A percentile compares a stretch with the other conserved stretches of the same genome.
These are phyloP conservation scores for Lethocerus indicus DNA, from an alignment of 1,140 invertebrate genomes.

Conservation along the genomic window DNA sequence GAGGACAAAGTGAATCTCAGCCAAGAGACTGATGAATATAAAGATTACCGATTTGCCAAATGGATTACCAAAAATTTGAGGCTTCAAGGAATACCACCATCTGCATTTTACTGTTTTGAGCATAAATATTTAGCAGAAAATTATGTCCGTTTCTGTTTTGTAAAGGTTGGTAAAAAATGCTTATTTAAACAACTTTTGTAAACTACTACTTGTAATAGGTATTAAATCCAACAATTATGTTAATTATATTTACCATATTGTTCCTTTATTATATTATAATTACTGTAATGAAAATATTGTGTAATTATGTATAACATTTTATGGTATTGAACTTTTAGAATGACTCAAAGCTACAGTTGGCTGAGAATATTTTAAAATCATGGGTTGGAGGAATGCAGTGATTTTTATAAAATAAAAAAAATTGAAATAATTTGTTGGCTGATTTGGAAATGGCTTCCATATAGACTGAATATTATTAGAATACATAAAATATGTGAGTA, in stretches of 20 bases:
- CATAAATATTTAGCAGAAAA: conserved; percentile 77
- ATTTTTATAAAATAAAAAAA: no score
- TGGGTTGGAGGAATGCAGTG: no score
- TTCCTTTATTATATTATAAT: conserved; percentile 2
- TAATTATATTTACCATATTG: not conserved
- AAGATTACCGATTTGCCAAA: conserved; percentile 86
- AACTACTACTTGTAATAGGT: not conserved
- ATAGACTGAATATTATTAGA: no score
- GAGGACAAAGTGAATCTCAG: conserved; percentile 26
- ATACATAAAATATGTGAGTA: no score
- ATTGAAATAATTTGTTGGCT: no score
- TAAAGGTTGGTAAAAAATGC: conserved; percentile 45
- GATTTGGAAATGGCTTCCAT: no score
- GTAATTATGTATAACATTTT: no score
- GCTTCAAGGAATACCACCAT: conserved; percentile 82
- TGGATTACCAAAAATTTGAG: conserved; percentile 91
- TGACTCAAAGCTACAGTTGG: no score
- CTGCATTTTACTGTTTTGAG: conserved; percentile 73
- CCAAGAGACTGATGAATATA: conserved; percentile 46
- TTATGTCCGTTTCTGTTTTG: conserved; percentile 83
- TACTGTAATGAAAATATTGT: no score
- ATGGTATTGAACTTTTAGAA: no score
- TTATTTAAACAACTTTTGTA: not conserved
- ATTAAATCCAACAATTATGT: not conserved
- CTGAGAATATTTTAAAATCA: no score